phyloP scores from a whole-genome alignment of 1,140 invertebrate genomes.

The Tetragonula clypearis region DNA sequence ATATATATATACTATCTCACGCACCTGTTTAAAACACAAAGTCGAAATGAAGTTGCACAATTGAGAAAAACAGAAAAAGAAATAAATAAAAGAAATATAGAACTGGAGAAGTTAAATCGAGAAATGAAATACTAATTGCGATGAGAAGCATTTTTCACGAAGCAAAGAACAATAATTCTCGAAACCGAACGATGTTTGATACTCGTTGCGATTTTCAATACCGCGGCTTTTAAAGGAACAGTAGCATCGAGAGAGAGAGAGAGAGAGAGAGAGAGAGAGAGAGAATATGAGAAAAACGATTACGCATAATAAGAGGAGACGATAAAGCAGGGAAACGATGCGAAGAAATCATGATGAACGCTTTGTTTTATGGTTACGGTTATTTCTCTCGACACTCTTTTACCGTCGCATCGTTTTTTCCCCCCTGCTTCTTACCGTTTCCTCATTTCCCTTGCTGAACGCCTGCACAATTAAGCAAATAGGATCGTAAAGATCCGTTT shows the following conservation, averaged over 20 bases:
- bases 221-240: background rate
- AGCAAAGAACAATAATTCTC: background rate
- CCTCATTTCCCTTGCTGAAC: too few species aligned
- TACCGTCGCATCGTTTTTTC: background rate
- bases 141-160: background rate
- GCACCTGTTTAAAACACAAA: too few species aligned
- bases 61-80: too few species aligned
- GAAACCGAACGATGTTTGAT: background rate
- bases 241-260: background rate
- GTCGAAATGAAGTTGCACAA: too few species aligned
- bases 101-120: too few species aligned
- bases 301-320: background rate
- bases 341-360: conserved; percentile 13
- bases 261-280: too few species aligned
- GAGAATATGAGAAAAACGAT: background rate
- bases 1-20: too few species aligned
- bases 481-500: background rate
- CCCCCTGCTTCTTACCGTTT: too few species aligned
- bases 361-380: background rate
- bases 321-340: conserved; percentile 22
- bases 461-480: background rate
- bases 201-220: background rate
- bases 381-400: background rate
- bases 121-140: too few species aligned
- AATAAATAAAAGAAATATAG: too few species aligned